Base-by-base conservation (phyloP, 2,797 vertebrate genomes). In the Pipistrellus kuhlii region DNA sequence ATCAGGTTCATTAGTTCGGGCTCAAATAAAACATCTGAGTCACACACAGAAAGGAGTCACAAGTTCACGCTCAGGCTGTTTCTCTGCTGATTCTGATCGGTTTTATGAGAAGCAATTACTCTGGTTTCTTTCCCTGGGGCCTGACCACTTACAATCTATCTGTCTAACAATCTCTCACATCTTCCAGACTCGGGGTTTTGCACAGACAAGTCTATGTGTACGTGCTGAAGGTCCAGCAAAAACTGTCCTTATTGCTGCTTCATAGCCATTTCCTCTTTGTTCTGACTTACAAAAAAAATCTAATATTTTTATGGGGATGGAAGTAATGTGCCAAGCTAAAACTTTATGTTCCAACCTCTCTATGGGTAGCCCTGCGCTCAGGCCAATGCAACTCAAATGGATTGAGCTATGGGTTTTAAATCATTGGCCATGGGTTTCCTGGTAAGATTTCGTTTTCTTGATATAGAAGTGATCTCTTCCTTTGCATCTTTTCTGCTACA, bases 71-170 rank as follows among this genome's bases (percentile, higher is more conserved):
- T 62, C 55, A 12, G 32, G 48, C 62, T 57, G 13, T 69, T 73
- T 92, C 68, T 90, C 77, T 27, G 11, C 82, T 83, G 73, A 90
- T 41, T 82, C 81, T 5, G 11, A 69, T 78, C 55, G 14, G 35
- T 64, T 48, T 92, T 94, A 85, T 59, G 55, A 78, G 92, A 94
- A 82, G 9, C 41, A 21, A 6, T 12, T 51, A 27, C 73, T 86
- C 80, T 73, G 64, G 35, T 83, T 92, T 73, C 69, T 41, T 69
- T 35, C 69, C 8, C 59, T 23, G 59, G 2, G 41, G 57, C 25
- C 85, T 77, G 46, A 81, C 55, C 53, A 18, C 62, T 57, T 51
- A 10, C 5, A 35, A 8, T 87, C 51, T 20, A 12, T 53, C 68
- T 68, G 25, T 38, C 86, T 35, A 23, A 21, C 17, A 11, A 44